These are phyloP conservation scores for Lagodon rhomboides DNA, from an alignment of 2,797 vertebrate species.

Conservation along the genomic window DNA sequence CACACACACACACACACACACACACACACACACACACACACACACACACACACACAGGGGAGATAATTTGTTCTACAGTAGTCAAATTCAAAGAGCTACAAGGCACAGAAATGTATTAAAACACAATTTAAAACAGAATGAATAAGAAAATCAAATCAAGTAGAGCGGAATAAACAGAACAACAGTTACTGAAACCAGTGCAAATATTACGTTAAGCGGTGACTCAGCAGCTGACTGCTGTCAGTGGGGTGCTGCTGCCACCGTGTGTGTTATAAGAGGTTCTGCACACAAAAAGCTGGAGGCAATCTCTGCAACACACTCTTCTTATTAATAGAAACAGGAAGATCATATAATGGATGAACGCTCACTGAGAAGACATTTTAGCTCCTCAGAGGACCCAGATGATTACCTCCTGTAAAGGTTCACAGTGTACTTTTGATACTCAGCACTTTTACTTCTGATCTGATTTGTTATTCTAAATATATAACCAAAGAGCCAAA, in stretches of 20 bases:
- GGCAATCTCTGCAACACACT: background rate
- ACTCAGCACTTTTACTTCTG: background rate
- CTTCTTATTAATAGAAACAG: background rate
- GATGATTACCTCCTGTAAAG: background rate
- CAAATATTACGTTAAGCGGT: background rate
- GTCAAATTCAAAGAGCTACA: no score
- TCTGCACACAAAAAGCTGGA: background rate
- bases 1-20: no score
- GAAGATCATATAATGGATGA: background rate
- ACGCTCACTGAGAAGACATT: background rate
- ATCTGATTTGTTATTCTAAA: background rate
- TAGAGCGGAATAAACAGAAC: background rate
- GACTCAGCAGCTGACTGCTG: background rate
- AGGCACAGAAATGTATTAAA: no score
- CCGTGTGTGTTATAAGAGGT: constrained; percentile 18
- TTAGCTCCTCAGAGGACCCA: background rate
- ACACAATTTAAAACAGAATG: background rate
- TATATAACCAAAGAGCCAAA: background rate
- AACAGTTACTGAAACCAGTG: background rate
- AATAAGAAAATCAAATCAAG: background rate
- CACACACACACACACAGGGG: no score
- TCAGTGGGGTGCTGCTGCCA: constrained; percentile 39
- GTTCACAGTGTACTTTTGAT: background rate
- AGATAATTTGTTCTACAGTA: no score
- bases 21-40: no score